Evolutionary conservation across 1,140 invertebrate species (phyloP).

Genomic region (Zophobas morio): DNA sequence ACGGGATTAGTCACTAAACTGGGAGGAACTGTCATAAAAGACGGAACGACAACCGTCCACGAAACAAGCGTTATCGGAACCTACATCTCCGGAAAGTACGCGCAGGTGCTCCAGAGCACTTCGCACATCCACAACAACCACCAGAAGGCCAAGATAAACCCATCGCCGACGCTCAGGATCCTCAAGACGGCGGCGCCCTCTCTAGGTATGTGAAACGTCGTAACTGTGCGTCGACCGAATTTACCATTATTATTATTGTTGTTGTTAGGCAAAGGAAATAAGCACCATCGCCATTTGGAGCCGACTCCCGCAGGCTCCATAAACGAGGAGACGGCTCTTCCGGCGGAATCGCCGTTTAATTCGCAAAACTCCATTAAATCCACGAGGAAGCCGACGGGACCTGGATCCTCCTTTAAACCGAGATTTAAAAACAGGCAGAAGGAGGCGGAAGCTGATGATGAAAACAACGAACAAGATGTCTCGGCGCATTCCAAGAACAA

Average conservation of each 20-base stretch:
- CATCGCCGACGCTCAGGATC: slow-evolving; percentile 77
- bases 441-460: slow-evolving; percentile 63
- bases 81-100: slow-evolving; percentile 89
- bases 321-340: slow-evolving; percentile 72
- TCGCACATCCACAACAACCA: slow-evolving; percentile 64
- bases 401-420: slow-evolving; percentile 63
- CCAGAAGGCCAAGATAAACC: slow-evolving; percentile 74
- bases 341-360: slow-evolving; percentile 69
- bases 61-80: slow-evolving; percentile 91
- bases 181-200: slow-evolving; percentile 80
- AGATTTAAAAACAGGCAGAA: slow-evolving; percentile 64
- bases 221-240: no score
- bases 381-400: slow-evolving; percentile 71
- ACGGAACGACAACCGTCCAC: slow-evolving; percentile 87
- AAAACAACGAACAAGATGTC: slow-evolving; percentile 58
- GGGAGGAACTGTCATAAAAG: slow-evolving; percentile 86
- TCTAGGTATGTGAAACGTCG: slow-evolving; percentile 60
- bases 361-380: slow-evolving; percentile 70
- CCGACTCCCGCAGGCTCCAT: slow-evolving; percentile 73
- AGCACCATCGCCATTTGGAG: slow-evolving; percentile 72
- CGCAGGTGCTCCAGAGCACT: slow-evolving; percentile 75
- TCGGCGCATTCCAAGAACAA: slow-evolving; percentile 60
- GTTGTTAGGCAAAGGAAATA: slow-evolving; percentile 64
- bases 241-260: no score
- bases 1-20: slow-evolving; percentile 85